A percentile compares a stretch with the other conserved stretches of the same genome.
Evolutionary conservation across 2,797 vertebrate genomes (phyloP).

Genomic region (Ciconia nigra): DNA sequence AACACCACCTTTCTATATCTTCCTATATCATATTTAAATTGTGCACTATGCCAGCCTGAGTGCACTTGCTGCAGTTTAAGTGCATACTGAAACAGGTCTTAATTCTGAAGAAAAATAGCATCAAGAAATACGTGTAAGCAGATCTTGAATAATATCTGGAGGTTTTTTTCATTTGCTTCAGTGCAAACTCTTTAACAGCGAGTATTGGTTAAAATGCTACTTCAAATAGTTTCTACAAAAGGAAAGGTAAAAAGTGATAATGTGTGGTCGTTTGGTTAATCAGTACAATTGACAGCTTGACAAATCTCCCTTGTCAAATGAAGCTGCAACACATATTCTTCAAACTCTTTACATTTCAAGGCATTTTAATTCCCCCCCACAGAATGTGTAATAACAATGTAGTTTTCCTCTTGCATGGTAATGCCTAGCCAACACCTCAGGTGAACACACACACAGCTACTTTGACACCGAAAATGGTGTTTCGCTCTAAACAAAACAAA

Average conservation of each 20-base stretch:
- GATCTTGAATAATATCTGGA: background rate
- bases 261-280: background rate
- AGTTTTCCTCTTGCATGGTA: constrained; percentile 12
- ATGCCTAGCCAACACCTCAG: background rate
- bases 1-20: constrained; percentile 52
- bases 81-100: background rate
- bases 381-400: background rate
- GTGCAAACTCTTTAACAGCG: background rate
- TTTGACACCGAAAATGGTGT: background rate
- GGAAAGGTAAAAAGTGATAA: background rate
- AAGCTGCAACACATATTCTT: constrained; percentile 44
- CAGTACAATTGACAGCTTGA: constrained; percentile 40
- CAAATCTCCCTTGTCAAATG: constrained; percentile 62
- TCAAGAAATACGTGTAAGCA: background rate
- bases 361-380: constrained; percentile 40
- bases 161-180: background rate
- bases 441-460: background rate
- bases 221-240: constrained; percentile 10
- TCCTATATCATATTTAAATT: background rate
- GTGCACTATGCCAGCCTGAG: background rate
- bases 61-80: background rate
- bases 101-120: background rate
- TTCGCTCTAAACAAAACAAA: background rate
- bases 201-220: background rate
- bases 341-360: constrained; percentile 43